phyloP scores from a whole-genome alignment of 2,797 vertebrate genomes.

The Peromyscus aztecus region DNA sequence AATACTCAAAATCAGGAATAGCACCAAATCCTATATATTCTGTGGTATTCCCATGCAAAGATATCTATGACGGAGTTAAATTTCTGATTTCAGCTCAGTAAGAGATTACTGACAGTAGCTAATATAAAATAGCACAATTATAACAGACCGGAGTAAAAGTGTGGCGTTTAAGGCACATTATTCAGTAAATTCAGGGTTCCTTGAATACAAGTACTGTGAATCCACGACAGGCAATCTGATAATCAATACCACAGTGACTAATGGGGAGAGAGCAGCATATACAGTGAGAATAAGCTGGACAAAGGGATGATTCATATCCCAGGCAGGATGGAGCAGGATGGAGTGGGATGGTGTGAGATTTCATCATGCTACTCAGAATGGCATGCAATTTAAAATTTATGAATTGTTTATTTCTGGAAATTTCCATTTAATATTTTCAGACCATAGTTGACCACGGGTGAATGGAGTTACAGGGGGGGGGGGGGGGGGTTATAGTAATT shows the following conservation, averaged over 20 bases:
- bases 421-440: conserved; percentile 39
- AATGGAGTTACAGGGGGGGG: neutral
- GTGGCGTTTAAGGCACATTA: neutral
- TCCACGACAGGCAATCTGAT: neutral
- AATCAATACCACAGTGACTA: conserved; percentile 31
- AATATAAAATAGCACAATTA: neutral
- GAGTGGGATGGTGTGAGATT: conserved; percentile 43
- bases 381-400: conserved; percentile 34
- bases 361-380: conserved; percentile 3
- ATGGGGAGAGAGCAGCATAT: neutral
- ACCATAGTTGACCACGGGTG: neutral
- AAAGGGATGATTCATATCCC: conserved; percentile 40
- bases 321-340: conserved; percentile 20
- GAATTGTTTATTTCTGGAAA: conserved; percentile 57
- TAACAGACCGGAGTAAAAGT: neutral
- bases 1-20: neutral
- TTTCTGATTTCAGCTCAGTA: neutral
- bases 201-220: neutral
- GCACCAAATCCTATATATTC: neutral
- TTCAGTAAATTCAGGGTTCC: neutral
- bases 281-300: conserved; percentile 25
- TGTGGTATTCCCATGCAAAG: neutral
- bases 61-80: neutral
- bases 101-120: neutral
- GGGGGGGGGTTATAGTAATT: neutral